Evolutionary conservation across 2,888 invertebrate genomes (phyloP), one percentile per base, ranked within the genome.

Genomic region (Rhorus exstirpatorius): DNA sequence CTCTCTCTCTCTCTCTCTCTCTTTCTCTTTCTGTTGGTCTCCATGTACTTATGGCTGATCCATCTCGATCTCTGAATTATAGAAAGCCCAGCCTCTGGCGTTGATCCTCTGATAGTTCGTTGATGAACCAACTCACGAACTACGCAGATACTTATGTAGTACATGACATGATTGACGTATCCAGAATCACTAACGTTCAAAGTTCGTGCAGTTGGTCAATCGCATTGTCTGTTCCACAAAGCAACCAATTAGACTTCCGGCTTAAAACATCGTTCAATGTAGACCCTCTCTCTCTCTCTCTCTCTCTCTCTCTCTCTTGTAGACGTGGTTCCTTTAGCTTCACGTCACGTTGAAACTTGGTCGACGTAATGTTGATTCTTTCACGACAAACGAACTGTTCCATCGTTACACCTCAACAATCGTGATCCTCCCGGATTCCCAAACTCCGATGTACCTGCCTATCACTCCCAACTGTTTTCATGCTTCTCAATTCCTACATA

Each of bases 341-440:
- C 31, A 19, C 58, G 10, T 60, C 58, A 17, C 38, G 17, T n/a
- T 31, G 58, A 46, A 26, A 46, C 21, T 71, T 44, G 17, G 58
- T 17, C 60, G 70, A 70, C 46, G 38, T 24, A 49, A 70, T 49
- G n/a, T n/a, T 44, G 38, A 78, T 78, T 38, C 70, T 55, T 70
- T 41, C 70, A 24, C 41, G 70, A 70, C 24, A 51, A 74, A 44
- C 55, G 51, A 44, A 65, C 58, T 46, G 53, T 60, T 41, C 17
- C 44, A 44, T 21, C 75, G 58, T 79, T 61, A 46, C 63, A 51
- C 65, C 65, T 77, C 53, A 61, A 78, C 67, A 68, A 72, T 75
- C 65, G 49, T 51, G 70, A 75, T 74, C 46, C 67, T 21, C 31
- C n/a, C n/a, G n/a, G 70, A 67, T 79, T 65, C 55, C 35, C 38